These are phyloP conservation scores for Dromaius novaehollandiae DNA, from an alignment of 2,113 vertebrate species.

Conservation along the genomic window DNA sequence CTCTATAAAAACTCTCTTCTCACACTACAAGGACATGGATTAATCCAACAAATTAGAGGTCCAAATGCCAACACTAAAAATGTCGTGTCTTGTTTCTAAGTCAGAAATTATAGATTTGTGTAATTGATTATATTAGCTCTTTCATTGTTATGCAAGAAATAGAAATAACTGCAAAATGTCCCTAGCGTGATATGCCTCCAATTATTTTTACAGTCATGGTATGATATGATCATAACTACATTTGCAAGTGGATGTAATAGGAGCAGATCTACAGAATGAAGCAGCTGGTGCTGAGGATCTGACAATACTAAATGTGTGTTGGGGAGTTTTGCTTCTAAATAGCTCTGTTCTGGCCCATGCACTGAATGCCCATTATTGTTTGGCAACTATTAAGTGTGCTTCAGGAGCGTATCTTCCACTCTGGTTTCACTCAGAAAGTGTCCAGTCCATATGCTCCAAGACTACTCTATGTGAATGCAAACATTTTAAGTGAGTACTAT, in stretches of 20 bases:
- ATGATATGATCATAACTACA: rapidly evolving
- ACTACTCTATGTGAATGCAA: neutral
- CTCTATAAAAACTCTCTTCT: neutral
- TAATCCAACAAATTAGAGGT: neutral
- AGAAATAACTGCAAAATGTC: neutral
- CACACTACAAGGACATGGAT: neutral
- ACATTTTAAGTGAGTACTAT: neutral
- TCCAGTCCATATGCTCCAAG: neutral
- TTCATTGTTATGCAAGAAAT: neutral
- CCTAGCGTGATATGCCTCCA: neutral
- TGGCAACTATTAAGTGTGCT: neutral
- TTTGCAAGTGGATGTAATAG: neutral
- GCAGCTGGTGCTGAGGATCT: neutral
- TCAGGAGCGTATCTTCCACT: neutral
- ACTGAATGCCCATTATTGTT: neutral
- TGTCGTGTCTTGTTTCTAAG: neutral
- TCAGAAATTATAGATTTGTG: neutral
- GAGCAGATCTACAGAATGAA: neutral
- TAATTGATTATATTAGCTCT: neutral
- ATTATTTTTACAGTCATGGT: neutral
- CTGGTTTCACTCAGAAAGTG: neutral
- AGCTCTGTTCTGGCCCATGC: neutral
- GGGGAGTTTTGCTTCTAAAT: neutral
- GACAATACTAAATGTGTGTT: neutral
- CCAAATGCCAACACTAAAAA: neutral